Percentiles rank a stretch among this genome's conserved stretches.
phyloP scores from a whole-genome alignment of 2,888 invertebrate species.

The Lysandra bellargus region DNA sequence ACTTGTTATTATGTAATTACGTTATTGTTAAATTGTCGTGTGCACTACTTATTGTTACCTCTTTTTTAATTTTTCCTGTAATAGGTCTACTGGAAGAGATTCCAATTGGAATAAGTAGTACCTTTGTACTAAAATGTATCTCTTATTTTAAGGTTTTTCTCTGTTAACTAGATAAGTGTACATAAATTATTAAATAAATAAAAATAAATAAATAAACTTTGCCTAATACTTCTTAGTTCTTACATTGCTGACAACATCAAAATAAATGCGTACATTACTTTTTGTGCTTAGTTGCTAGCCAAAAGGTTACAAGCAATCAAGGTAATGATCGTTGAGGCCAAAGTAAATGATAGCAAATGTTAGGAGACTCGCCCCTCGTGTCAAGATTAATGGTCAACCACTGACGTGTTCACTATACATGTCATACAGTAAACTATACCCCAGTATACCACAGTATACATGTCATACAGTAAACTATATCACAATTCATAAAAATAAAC shows the following conservation, averaged over 20 bases:
- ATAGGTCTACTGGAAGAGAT: too few relatives aligned
- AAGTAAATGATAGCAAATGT: slow-evolving; percentile 41
- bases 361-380: slow-evolving; percentile 36
- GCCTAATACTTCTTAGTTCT: not conserved
- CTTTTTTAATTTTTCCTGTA: too few relatives aligned
- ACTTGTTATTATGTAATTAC: too few relatives aligned
- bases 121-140: too few relatives aligned
- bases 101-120: too few relatives aligned
- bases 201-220: too few relatives aligned
- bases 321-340: slow-evolving; percentile 26
- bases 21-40: too few relatives aligned
- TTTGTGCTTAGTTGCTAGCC: not conserved
- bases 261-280: not conserved
- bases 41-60: too few relatives aligned
- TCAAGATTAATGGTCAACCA: slow-evolving; percentile 42
- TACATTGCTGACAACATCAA: not conserved
- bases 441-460: not conserved
- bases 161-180: too few relatives aligned
- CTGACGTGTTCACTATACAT: slow-evolving; percentile 32
- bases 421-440: not conserved
- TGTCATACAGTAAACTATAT: not conserved
- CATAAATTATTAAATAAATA: too few relatives aligned
- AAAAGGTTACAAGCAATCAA: not conserved
- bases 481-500: too few relatives aligned
- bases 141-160: too few relatives aligned